These are phyloP conservation scores for Atopsyche davidsoni DNA, from an alignment of 1,140 invertebrate genomes.

Conservation along the genomic window DNA sequence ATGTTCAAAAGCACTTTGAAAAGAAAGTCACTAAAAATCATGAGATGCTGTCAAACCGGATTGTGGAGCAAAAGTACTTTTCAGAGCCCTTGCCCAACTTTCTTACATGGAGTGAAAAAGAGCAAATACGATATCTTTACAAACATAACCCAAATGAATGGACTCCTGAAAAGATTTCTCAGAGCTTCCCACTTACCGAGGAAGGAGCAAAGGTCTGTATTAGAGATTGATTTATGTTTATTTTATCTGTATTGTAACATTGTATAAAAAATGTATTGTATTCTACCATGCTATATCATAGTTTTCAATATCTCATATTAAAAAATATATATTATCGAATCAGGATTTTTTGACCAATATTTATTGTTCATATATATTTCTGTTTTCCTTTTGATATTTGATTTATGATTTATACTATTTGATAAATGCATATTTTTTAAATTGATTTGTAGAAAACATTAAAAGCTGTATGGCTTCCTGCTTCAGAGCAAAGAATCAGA, in stretches of 20 bases:
- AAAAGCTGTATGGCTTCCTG: constrained; percentile 56
- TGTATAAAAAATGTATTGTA: no score
- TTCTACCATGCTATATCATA: no score
- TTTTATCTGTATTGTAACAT: no score
- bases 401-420: constrained; percentile 23
- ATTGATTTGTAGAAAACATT: constrained; percentile 54
- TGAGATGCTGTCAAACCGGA: constrained; percentile 50
- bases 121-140: constrained; percentile 71
- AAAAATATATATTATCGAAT: no score
- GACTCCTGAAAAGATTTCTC: constrained; percentile 63
- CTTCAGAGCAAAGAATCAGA: constrained; percentile 47
- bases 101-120: constrained; percentile 77
- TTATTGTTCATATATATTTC: no score
- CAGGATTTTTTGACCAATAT: no score
- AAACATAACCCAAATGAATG: constrained; percentile 62
- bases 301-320: no score
- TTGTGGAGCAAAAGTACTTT: constrained; percentile 69
- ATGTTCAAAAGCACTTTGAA: constrained; percentile 38
- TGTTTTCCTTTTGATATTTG: constrained; percentile 10
- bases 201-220: constrained; percentile 50
- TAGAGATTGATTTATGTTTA: no score
- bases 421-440: constrained; percentile 5
- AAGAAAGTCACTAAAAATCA: constrained; percentile 37
- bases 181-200: constrained; percentile 70
- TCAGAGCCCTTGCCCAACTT: constrained; percentile 63